These are phyloP conservation scores for Gymnoscopelus microlampas DNA, from an alignment of 2,797 vertebrate genomes.

Conservation along the genomic window DNA sequence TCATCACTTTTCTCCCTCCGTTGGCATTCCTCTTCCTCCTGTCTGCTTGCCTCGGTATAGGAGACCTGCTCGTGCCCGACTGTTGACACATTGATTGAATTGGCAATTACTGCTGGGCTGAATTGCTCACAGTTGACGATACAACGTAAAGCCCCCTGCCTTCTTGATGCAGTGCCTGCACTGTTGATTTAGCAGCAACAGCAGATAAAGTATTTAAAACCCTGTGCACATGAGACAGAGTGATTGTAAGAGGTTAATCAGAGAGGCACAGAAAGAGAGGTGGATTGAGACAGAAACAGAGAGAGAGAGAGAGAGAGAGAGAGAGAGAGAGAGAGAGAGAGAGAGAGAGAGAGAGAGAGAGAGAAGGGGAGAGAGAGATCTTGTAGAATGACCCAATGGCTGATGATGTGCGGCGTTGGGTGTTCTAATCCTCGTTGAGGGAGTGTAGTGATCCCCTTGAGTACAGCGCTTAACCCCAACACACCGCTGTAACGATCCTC, in stretches of 20 bases:
- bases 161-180: conserved; percentile 50
- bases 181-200: conserved; percentile 60
- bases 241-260: conserved; percentile 28
- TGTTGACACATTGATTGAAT: conserved; percentile 79
- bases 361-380: background rate
- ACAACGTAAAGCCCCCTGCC: conserved; percentile 49
- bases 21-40: conserved; percentile 42
- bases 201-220: conserved; percentile 44
- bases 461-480: conserved; percentile 66
- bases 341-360: background rate
- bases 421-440: conserved; percentile 68
- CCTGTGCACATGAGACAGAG: conserved; percentile 26
- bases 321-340: conserved; percentile 4
- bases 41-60: conserved; percentile 44
- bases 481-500: conserved; percentile 65
- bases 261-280: conserved; percentile 9
- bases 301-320: conserved; percentile 5
- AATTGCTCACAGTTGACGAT: conserved; percentile 65
- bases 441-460: conserved; percentile 66
- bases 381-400: conserved; percentile 56
- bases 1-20: conserved; percentile 32
- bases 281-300: conserved; percentile 26
- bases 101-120: conserved; percentile 70
- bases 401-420: conserved; percentile 44
- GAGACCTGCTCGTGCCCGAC: conserved; percentile 51